A percentile compares a stretch with the other conserved stretches of the same genome.
Conservation (phyloP, 1,140 invertebrate species). For the Cherax quadricarinatus region DNA sequence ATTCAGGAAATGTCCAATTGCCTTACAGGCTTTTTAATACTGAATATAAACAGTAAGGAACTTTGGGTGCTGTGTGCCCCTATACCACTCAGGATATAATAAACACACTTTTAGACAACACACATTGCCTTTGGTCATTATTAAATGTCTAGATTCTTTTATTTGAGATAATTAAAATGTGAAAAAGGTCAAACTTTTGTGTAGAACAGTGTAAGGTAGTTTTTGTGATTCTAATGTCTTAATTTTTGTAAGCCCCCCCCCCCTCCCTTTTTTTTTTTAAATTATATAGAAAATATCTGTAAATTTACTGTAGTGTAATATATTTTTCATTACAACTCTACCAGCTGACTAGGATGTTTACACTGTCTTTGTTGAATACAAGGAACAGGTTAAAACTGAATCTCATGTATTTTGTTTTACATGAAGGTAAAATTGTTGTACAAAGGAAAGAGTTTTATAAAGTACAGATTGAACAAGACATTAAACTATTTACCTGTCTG, state of each 20-base stretch:
- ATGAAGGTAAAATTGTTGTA: background rate
- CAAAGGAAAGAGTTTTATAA: background rate
- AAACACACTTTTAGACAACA: conserved; percentile 65
- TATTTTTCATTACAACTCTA: background rate
- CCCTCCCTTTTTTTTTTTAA: background rate
- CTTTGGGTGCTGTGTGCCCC: conserved; percentile 52
- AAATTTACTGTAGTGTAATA: background rate
- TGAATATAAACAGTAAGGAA: background rate
- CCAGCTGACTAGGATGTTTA: background rate
- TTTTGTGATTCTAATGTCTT: background rate
- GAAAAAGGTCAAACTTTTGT: background rate
- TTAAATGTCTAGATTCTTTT: conserved; percentile 43
- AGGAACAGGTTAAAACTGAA: background rate
- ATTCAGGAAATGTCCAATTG: conserved; percentile 6
- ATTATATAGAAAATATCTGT: background rate
- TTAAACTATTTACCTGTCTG: background rate
- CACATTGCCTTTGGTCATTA: conserved; percentile 57
- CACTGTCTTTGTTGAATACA: background rate
- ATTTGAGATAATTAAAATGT: conserved; percentile 5
- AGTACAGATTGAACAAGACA: background rate
- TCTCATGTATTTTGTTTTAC: background rate
- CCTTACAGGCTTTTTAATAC: conserved; percentile 18
- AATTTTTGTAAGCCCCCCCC: too few species aligned
- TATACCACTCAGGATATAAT: conserved; percentile 65
- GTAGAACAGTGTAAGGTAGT: conserved; percentile 1